Conservation (phyloP, 2,113 vertebrate species). For the Herpetotheres cachinnans region DNA sequence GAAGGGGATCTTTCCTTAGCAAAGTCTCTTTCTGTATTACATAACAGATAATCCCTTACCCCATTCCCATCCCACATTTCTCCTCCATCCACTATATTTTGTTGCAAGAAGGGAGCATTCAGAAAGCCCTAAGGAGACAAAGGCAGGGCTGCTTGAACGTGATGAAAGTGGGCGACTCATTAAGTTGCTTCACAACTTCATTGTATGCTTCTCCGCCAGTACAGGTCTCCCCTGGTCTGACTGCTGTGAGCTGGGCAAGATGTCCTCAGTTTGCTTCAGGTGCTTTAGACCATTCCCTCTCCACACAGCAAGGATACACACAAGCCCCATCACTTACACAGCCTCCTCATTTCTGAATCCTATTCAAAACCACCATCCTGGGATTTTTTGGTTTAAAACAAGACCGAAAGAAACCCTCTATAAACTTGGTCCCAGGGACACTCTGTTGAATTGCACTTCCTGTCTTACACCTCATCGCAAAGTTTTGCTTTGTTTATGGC, state of each 20-base stretch:
- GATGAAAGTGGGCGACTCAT: neutral
- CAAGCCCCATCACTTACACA: neutral
- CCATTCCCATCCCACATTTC: neutral
- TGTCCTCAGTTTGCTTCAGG: neutral
- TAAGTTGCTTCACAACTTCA: neutral
- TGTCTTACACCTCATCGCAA: constrained; percentile 22
- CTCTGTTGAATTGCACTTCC: constrained; percentile 12
- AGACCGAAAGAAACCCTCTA: constrained; percentile 25
- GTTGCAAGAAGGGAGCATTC: neutral
- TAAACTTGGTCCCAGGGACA: constrained; percentile 26
- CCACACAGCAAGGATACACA: neutral
- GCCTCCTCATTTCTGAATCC: neutral
- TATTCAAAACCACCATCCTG: constrained; percentile 14
- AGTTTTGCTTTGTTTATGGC: neutral
- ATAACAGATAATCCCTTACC: constrained; percentile 15
- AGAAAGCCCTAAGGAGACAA: neutral
- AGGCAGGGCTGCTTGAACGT: neutral
- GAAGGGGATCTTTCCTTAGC: neutral
- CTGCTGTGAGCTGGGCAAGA: accelerated
- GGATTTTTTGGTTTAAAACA: constrained; percentile 28
- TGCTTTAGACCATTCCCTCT: neutral
- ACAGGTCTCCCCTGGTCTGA: neutral
- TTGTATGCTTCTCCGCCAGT: accelerated
- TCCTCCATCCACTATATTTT: neutral
- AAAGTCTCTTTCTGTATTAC: neutral